Evolutionary conservation across 2,797 vertebrate genomes (phyloP).

Genomic region (Pygocentrus nattereri): DNA sequence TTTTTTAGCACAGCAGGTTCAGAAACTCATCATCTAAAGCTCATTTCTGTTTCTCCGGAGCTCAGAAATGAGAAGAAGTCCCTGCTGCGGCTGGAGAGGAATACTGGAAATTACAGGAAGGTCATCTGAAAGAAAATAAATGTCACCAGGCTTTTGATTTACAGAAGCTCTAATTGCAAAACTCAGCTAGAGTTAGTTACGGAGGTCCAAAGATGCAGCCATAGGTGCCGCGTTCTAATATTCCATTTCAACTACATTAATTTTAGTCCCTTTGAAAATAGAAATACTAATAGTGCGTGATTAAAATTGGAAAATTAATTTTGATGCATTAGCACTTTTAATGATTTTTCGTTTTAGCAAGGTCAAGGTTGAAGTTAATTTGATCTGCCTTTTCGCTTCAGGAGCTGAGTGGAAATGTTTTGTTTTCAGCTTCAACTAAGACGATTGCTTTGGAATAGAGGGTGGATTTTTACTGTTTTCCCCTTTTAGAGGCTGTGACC

Average conservation of each 20-base stretch:
- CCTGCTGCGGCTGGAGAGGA: neutral
- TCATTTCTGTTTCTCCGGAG: neutral
- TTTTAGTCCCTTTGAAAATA: slow-evolving; percentile 47
- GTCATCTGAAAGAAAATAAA: neutral
- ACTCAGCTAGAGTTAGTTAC: neutral
- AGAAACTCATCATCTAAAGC: neutral
- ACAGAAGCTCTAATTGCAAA: neutral
- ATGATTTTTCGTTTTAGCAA: slow-evolving; percentile 52
- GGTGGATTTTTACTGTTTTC: neutral
- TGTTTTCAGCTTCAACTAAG: neutral
- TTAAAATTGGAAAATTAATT: slow-evolving; percentile 58
- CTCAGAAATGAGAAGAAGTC: neutral
- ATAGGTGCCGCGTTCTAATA: slow-evolving; percentile 1
- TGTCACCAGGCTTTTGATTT: neutral
- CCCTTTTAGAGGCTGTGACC: neutral
- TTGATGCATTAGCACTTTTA: slow-evolving; percentile 55
- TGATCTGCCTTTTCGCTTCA: slow-evolving; percentile 31
- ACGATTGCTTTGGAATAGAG: neutral
- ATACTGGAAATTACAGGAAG: neutral
- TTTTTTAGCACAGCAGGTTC: neutral
- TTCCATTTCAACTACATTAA: slow-evolving; percentile 47
- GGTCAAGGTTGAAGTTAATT: slow-evolving; percentile 62
- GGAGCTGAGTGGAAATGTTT: neutral
- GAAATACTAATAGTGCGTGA: slow-evolving; percentile 50
- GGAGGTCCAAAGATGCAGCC: neutral